Base-by-base conservation (phyloP, 2,888 invertebrate genomes). In the Odontothrips loti region DNA sequence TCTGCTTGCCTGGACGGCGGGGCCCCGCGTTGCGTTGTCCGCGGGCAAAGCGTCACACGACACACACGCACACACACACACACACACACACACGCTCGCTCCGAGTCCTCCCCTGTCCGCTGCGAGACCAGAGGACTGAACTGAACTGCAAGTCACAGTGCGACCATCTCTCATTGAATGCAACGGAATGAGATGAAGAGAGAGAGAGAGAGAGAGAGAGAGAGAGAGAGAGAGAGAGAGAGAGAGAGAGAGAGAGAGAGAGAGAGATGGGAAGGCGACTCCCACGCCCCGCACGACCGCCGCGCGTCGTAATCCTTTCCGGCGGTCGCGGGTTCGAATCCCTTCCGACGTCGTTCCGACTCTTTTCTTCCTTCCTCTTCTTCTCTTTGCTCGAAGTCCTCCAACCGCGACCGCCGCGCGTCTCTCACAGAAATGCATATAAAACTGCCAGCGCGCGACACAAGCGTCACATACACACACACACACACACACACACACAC, bases 91-190 rank as follows among this genome's bases (percentile, higher is more conserved):
- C 68, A 68, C 23, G 23, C n/a, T n/a, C 34, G 3, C 34, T 4
- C 34, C 34, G 34, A 43, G 34, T 43, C 34, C 3, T 43, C 34
- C 34, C 34, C 34, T 43, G 34, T 43, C 34, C 34, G 34, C 34
- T 6, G 34, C 58, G 58, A 20, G 20, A 58, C 58, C 58, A 11
- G n/a, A 58, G 17, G n/a, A 75, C 23, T 27, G 68, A 58, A 58
- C 58, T 51, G 23, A 27, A 27, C 23, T 75, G 68, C 68, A 75
- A 75, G 68, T 75, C 68, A 75, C 23, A 27, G 68, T 27, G 68
- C 23, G 23, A 23, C 23, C 27, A 23, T 75, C 68, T 75, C 68
- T 75, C 27, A 75, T 75, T 75, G 68, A 75, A 75, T 75, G 68
- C 27, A 75, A 75, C 23, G 68, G 27, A 27, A 75, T n/a, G 68